Evolutionary conservation across 1,140 invertebrate genomes (phyloP).

Genomic region (Pissodes strobi): DNA sequence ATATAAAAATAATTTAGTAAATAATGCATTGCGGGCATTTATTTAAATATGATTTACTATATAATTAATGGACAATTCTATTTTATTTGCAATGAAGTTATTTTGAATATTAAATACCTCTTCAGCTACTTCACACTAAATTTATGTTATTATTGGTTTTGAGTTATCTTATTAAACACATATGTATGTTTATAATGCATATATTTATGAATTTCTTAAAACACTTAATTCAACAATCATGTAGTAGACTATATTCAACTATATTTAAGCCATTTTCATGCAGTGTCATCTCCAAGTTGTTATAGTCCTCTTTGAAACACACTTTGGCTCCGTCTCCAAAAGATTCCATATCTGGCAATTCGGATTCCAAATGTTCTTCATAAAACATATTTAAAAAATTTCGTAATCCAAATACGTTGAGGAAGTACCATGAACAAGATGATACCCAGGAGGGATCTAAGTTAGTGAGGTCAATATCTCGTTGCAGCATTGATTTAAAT

Average conservation of each 20-base stretch:
- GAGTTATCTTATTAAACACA: too few species aligned
- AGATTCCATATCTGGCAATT: not conserved
- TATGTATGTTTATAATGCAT: not conserved
- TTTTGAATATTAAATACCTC: too few species aligned
- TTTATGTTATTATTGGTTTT: too few species aligned
- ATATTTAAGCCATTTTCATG: not conserved
- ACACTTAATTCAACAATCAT: too few species aligned
- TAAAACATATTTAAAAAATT: slow-evolving; percentile 96
- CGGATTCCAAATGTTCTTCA: slow-evolving; percentile 51
- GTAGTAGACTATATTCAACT: not conserved
- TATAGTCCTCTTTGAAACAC: slow-evolving; percentile 62
- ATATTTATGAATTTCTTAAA: not conserved
- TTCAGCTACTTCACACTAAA: too few species aligned
- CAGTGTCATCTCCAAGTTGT: slow-evolving; percentile 76
- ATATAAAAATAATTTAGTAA: too few species aligned
- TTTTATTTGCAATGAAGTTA: too few species aligned
- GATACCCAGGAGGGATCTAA: slow-evolving; percentile 98
- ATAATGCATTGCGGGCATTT: too few species aligned
- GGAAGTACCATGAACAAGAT: slow-evolving; percentile 98
- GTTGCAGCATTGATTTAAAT: slow-evolving; percentile 98
- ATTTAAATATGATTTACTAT: too few species aligned
- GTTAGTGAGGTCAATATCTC: slow-evolving; percentile 90
- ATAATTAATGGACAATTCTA: too few species aligned
- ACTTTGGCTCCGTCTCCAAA: not conserved
- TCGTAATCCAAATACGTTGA: slow-evolving; percentile 96